A percentile compares a stretch with the other conserved stretches of the same genome.
phyloP scores from a whole-genome alignment of 2,797 vertebrate species.

The Sebastes matsubarae region DNA sequence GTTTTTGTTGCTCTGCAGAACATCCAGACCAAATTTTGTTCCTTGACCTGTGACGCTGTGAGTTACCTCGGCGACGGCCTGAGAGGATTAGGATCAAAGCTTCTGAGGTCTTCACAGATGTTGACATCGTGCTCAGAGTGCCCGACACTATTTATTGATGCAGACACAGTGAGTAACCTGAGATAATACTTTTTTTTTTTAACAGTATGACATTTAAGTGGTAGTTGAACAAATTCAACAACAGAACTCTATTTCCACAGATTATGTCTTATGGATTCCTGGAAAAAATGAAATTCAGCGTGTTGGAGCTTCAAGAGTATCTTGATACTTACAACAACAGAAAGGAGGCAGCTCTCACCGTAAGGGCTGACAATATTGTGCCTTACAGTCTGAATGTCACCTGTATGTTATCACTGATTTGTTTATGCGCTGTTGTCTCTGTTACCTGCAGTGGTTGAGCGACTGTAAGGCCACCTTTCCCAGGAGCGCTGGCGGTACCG shows the following conservation, averaged over 20 bases:
- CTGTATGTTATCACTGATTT: neutral
- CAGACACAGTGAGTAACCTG: conserved; percentile 92
- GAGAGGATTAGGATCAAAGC: conserved; percentile 93
- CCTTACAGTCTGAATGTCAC: neutral
- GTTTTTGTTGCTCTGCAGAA: conserved; percentile 81
- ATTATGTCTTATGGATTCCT: conserved; percentile 94
- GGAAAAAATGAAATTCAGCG: conserved; percentile 98
- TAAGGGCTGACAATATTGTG: conserved; percentile 66
- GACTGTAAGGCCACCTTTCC: conserved; percentile 93
- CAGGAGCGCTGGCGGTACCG: conserved; percentile 84
- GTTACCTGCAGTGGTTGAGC: conserved; percentile 88
- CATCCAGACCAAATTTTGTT: conserved; percentile 96
- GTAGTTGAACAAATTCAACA: neutral
- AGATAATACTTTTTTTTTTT: neutral
- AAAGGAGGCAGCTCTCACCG: conserved; percentile 92
- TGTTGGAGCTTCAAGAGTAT: conserved; percentile 96
- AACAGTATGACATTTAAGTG: neutral
- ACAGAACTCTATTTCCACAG: conserved; percentile 69
- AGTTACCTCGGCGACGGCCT: conserved; percentile 92
- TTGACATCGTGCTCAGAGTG: conserved; percentile 94
- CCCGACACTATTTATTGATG: conserved; percentile 94
- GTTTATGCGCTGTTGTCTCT: conserved; percentile 1
- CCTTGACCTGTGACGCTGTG: conserved; percentile 93
- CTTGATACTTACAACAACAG: conserved; percentile 97
- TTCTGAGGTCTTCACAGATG: conserved; percentile 95